Evolutionary conservation across 2,113 vertebrate species (phyloP), one percentile per base, ranked within the genome.

Genomic region (Narcine bancroftii): DNA sequence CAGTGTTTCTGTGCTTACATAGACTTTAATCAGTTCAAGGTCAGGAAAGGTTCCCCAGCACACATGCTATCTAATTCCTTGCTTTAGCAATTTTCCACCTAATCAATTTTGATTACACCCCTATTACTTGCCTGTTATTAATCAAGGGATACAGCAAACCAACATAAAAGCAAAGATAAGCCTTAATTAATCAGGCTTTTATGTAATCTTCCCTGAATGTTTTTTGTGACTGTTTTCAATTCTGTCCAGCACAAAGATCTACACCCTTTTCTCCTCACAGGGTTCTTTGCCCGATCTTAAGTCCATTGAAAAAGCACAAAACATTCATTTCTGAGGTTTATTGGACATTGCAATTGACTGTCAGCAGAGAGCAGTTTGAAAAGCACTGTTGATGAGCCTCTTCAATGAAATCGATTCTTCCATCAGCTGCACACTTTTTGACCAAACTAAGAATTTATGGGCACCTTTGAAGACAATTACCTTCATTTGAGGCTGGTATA

Each of bases 341-440:
- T 93, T 45, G 89, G 83, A 87, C n/a, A 92, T 93, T 93, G 93
- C 94, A 93, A 94, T 93, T 92, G 76, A 60, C 93, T 92, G 92
- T 93, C 93, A 93, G 92, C 92, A 77, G 53, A 89, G 60, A 89
- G 85, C 56, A 39, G 63, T 42, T 91, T 26, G 89, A 94, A 94
- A 66, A 87, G 92, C 92, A 89, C 53, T 11, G 65, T 92, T 95
- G 94, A 95, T 91, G 63, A 91, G 63, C 36, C 24, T 33, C 45
- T 42, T 94, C 93, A 95, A 95, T 94, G 77, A 95, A 95, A 95
- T 95, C 92, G 93, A 95, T 95, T 94, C 93, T 2, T 42, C 93
- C 92, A 93, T 95, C 94, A 92, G 24, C 9, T 92, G 94, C 92
- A 92, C 93, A 93, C 92, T 79, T 93, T 91, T 69, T 92, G 92